Evolutionary conservation across 1,140 invertebrate species (phyloP), one percentile per base, ranked within the genome.

Genomic region (Linepithema humile): DNA sequence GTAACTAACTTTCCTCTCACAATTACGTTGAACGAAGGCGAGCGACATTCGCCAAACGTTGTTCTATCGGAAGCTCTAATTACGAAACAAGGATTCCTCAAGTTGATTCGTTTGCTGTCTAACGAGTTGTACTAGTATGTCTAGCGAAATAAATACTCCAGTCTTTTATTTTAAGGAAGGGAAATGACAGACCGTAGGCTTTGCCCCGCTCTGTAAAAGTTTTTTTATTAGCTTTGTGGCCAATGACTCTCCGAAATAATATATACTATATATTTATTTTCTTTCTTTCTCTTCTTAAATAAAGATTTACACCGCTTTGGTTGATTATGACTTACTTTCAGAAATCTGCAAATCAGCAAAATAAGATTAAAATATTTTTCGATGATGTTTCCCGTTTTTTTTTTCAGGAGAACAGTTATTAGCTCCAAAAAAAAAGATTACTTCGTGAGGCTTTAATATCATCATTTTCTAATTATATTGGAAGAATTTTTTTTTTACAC

Each of bases 11-110:
- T 80, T n/a, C 26, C 23, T 67, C 35, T 80, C 38, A 17, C 45
- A 12, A 43, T 55, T 48, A 80, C 64, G n/a, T 62, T 53, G 43
- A 75, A 75, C 35, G 45, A 74, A 60, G 73, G 43, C 64, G 53
- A 26, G 43, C 55, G 29, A 73, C 26, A 57, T 82, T n/a, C 67
- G 53, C 5, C 69, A 35, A 60, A 74, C 38, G 70, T 72, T 72
- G 78, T 45, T 74, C 40, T 48, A 72, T 50, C 70, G 86, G 86
- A 88, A 88, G 87, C 87, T 82, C 83, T 82, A 45, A 80, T 80
- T 80, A 77, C 60, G 40, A 73, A 48, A 87, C 82, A 74, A 88
- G 85, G 53, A 60, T 73, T 60, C 43, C 23, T 53, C 45, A n/a
- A 53, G 53, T 83, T 78, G 62, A 59, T 70, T 65, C 60, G 15